Evolutionary conservation across 2,888 invertebrate genomes (phyloP).

Genomic region (Eupithecia centaureata): DNA sequence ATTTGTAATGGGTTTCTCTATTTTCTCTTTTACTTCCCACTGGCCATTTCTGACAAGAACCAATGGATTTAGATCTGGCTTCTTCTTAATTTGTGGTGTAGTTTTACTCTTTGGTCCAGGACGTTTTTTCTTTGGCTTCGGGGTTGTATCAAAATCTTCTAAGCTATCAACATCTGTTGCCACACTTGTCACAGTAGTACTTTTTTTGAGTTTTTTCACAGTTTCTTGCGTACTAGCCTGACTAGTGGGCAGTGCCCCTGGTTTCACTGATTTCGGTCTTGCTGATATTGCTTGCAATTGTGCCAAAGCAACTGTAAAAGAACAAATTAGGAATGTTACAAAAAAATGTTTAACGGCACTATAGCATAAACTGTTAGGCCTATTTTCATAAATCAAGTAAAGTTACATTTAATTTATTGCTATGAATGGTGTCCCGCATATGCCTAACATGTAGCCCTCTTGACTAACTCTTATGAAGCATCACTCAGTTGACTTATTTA

Average conservation of each 20-base stretch:
- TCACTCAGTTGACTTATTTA: too few species aligned
- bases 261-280: neutral
- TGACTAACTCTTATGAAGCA: too few species aligned
- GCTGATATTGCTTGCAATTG: slow-evolving; percentile 16
- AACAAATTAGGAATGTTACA: neutral
- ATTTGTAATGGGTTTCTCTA: neutral
- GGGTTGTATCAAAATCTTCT: neutral
- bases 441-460: too few species aligned
- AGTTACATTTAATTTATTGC: neutral
- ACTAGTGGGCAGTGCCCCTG: neutral
- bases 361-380: neutral
- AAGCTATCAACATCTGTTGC: slow-evolving; percentile 2
- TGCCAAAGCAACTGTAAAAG: slow-evolving; percentile 26
- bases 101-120: slow-evolving; percentile 5
- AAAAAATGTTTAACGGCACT: neutral
- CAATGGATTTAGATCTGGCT: neutral
- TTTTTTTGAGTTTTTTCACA: neutral
- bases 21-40: neutral
- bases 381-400: neutral
- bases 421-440: neutral
- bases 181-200: neutral
- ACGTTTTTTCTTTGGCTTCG: neutral
- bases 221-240: neutral
- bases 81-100: neutral
- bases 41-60: neutral